phyloP scores from a whole-genome alignment of 2,888 invertebrate species.

The Conchocele bisecta region DNA sequence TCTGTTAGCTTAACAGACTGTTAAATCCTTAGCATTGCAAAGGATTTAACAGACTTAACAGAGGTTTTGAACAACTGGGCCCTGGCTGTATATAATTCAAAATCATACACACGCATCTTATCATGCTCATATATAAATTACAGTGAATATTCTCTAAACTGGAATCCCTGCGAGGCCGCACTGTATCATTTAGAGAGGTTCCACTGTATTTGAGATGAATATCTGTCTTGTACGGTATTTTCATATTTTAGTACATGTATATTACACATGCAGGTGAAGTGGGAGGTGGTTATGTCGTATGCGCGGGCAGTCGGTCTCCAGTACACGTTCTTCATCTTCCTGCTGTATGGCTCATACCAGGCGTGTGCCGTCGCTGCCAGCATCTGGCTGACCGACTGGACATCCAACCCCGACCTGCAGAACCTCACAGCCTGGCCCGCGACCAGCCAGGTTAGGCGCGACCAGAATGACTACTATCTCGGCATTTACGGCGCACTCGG shows the following conservation, averaged over 20 bases:
- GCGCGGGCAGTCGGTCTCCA: slow-evolving; percentile 71
- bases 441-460: slow-evolving; percentile 59
- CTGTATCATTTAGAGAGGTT: not conserved
- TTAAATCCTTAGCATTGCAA: no score
- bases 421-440: slow-evolving; percentile 65
- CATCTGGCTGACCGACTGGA: slow-evolving; percentile 77
- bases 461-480: slow-evolving; percentile 68
- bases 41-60: no score
- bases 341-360: slow-evolving; percentile 61
- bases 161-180: no score
- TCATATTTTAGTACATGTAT: not conserved
- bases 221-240: not conserved
- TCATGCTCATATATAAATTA: no score
- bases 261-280: slow-evolving; percentile 71
- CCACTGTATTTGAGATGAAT: not conserved
- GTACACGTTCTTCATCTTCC: slow-evolving; percentile 63
- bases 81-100: no score
- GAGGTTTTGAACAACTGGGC: no score
- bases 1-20: no score
- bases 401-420: slow-evolving; percentile 66
- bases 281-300: slow-evolving; percentile 75
- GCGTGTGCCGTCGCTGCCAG: slow-evolving; percentile 59
- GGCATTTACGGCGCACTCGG: slow-evolving; percentile 74
- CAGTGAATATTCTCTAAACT: no score
- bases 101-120: no score